Evolutionary conservation across 2,113 vertebrate species (phyloP), one percentile per base, ranked within the genome.

Genomic region (Ranitomeya imitator): DNA sequence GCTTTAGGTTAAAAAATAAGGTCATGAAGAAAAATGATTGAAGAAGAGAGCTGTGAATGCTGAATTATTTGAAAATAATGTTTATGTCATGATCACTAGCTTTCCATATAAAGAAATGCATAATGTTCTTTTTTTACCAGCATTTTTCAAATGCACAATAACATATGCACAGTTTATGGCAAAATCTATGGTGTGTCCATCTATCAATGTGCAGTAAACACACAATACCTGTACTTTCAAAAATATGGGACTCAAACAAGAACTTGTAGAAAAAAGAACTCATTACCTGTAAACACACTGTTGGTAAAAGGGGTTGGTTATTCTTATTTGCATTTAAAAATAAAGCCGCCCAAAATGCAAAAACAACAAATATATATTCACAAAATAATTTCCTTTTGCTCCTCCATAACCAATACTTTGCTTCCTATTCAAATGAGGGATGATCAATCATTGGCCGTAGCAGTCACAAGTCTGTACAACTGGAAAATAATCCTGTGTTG

Each of bases 1-100:
- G 7, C 54, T 69, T 55, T 84, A 71, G 65, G 45, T 51, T 69
- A 67, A 23, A 37, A 83, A 67, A 83, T 83, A 69, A 83, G 81
- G 81, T 83, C 61, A 83, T 63, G 19, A n/a, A 52, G 21, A 69
- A 83, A 83, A 69, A 23, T 83, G 63, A 69, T 26, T 83, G 37
- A 65, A 21, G 37, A 0, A 52, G 3, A 69, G 16, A 69, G 51
- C 19, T 13, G 69, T 23, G 21, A 23, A 83, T 69, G 13, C 13
- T 14, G 45, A 83, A 69, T 69, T 83, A 0, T 18, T 51, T 45
- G 59, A 45, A 82, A 63, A 63, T 59, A 81, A 10, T 18, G 31
- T 51, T 19, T 61, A 63, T 82, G 21, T 82, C 37, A 73, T 73
- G 69, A 73, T 73, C 26, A 31, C 26, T 37, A 73, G 14, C 69